Base-by-base conservation (phyloP, 2,797 vertebrate genomes). In the Vespertilio murinus region DNA sequence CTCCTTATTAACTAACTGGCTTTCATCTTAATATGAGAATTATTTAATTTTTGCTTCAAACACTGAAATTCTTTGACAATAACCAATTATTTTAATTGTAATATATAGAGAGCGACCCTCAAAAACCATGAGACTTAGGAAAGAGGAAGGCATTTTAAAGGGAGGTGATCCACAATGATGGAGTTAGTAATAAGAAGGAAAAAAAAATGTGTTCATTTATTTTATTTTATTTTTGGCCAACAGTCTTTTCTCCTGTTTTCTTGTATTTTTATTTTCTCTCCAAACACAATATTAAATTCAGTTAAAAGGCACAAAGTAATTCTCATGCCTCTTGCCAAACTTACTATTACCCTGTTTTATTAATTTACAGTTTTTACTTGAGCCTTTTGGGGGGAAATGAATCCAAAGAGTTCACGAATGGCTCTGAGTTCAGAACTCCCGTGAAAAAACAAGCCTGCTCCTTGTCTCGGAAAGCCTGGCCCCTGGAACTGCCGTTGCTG, bases 231-330 rank as follows among this genome's bases (percentile, higher is more conserved):
- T 83, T 81, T 45, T 33, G 2, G 5, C 10, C 33, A 71, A 85
- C 87, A 84, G 18, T 84, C 11, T 88, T 56, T 82, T 89, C 49
- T 78, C 61, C 65, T n/a, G 38, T 71, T 93, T 94, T 81, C 73
- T 11, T 92, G 5, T 94, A 90, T 84, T 96, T 96, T 91, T 82
- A 70, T 73, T 88, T 84, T 89, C 49, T 93, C 69, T 80, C 65
- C 91, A 94, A 91, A 95, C 38, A 84, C 18, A n/a, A 87, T 96
- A 96, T 82, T 91, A 96, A 96, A 89, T 20, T 90, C 54, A 78
- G 54, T 85, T 96, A 96, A 97, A 93, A 90, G 83, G 12, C 83
- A 90, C 28, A 85, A 54, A 93, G 91, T 56, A 61, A 88, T 70
- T 74, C 71, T 69, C n/a, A 0, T 7, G n/a, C 70, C 40, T 84